These are phyloP conservation scores for Sigmodon hispidus DNA, from an alignment of 2,113 vertebrate genomes.

Conservation along the genomic window DNA sequence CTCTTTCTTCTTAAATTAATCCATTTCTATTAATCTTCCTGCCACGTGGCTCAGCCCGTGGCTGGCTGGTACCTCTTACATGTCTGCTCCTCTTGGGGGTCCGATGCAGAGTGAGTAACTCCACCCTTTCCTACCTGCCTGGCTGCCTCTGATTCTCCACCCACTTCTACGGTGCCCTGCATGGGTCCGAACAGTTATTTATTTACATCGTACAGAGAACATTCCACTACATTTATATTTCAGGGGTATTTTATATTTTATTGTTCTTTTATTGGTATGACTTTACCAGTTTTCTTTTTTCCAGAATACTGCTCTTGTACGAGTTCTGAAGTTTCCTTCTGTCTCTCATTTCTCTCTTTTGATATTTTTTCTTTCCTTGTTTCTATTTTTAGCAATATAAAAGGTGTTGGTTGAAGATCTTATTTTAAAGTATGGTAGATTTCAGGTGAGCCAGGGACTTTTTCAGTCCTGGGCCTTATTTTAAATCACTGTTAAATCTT, in stretches of 20 bases:
- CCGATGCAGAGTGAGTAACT: too few species aligned
- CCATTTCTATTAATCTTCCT: too few species aligned
- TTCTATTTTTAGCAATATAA: neutral
- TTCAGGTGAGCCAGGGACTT: neutral
- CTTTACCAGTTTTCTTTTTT: neutral
- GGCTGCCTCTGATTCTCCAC: too few species aligned
- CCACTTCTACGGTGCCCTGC: too few species aligned
- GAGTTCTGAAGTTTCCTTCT: neutral
- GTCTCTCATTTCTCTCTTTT: neutral
- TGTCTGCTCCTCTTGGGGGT: too few species aligned
- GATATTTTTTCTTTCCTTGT: neutral
- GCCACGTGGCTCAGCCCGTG: too few species aligned
- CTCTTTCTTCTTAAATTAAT: too few species aligned
- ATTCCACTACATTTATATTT: neutral
- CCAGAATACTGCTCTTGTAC: neutral
- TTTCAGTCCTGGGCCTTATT: neutral
- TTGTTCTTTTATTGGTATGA: neutral
- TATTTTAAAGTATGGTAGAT: neutral
- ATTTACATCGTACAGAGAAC: too few species aligned
- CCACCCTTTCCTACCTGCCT: too few species aligned
- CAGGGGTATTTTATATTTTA: neutral
- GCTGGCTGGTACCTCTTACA: too few species aligned
- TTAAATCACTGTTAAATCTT: neutral
- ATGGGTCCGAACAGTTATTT: too few species aligned
- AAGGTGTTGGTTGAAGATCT: neutral